Evolutionary conservation across 2,797 vertebrate species (phyloP).

Genomic region (Sebastiscus tertius): DNA sequence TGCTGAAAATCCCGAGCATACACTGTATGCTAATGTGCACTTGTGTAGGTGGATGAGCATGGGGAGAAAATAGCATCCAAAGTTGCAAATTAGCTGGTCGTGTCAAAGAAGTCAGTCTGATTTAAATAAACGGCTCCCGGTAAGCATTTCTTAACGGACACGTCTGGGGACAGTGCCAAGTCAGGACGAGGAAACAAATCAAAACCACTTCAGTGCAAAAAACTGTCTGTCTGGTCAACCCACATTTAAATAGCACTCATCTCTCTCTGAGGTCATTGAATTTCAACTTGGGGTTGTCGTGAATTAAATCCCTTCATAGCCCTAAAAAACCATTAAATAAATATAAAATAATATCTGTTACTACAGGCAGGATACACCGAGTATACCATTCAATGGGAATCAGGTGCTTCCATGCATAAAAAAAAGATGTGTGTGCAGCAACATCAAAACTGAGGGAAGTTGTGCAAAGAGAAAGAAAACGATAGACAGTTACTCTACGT

Average conservation of each 20-base stretch:
- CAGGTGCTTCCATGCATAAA: background rate
- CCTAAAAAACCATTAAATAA: background rate
- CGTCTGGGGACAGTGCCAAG: slow-evolving; percentile 33
- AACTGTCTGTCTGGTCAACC: slow-evolving; percentile 7
- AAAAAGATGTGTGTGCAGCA: background rate
- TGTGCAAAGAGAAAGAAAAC: slow-evolving; percentile 5
- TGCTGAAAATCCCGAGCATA: slow-evolving; percentile 6
- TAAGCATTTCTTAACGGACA: slow-evolving; percentile 32
- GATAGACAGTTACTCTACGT: background rate
- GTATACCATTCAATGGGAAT: background rate
- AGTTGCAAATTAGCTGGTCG: slow-evolving; percentile 58
- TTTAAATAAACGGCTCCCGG: slow-evolving; percentile 60
- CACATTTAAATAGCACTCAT: slow-evolving; percentile 24
- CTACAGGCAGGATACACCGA: background rate
- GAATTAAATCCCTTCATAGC: background rate
- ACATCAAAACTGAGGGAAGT: background rate
- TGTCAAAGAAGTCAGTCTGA: slow-evolving; percentile 62
- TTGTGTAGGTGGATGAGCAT: slow-evolving; percentile 44
- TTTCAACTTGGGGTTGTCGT: background rate
- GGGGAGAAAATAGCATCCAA: slow-evolving; percentile 14
- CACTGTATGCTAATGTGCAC: slow-evolving; percentile 56
- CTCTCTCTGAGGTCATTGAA: background rate
- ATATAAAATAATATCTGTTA: background rate
- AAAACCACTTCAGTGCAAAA: slow-evolving; percentile 17
- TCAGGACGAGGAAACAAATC: slow-evolving; percentile 33